These are phyloP conservation scores for Polyommatus icarus DNA, from an alignment of 2,888 invertebrate genomes.

Conservation along the genomic window DNA sequence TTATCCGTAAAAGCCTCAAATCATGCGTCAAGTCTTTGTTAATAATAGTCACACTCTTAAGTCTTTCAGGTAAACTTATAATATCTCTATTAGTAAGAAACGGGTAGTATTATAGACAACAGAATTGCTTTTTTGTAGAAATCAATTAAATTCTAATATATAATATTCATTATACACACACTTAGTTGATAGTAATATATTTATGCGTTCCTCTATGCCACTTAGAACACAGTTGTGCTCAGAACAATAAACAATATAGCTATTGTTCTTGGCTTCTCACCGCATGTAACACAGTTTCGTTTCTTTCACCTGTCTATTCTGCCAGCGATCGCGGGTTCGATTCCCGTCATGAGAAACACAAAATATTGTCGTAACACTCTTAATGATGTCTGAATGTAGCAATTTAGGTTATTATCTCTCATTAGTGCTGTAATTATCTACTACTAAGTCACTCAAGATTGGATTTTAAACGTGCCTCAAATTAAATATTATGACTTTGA, in stretches of 20 bases:
- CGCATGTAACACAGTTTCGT: constrained; percentile 43
- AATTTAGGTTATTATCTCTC: background rate
- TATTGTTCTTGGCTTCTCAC: constrained; percentile 43
- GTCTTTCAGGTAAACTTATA: no score
- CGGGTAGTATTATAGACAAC: background rate
- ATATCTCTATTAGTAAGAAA: no score
- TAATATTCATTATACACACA: background rate
- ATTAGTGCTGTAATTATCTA: background rate
- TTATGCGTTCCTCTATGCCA: constrained; percentile 11
- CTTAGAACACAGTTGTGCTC: constrained; percentile 39
- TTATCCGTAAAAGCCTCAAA: no score
- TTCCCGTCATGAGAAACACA: constrained; percentile 42
- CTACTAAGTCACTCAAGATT: background rate
- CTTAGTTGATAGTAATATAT: background rate
- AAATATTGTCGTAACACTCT: constrained; percentile 34
- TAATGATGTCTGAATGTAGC: constrained; percentile 15
- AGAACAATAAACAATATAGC: constrained; percentile 35
- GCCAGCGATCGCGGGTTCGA: constrained; percentile 35
- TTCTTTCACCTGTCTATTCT: constrained; percentile 39
- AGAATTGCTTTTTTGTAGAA: background rate
- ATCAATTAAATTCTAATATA: background rate
- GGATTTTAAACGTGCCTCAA: background rate
- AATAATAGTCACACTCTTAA: no score
- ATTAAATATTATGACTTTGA: background rate
- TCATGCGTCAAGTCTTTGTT: no score